Evolutionary conservation across 1,140 invertebrate genomes (phyloP).

Genomic region (Zaprionus africanus): DNA sequence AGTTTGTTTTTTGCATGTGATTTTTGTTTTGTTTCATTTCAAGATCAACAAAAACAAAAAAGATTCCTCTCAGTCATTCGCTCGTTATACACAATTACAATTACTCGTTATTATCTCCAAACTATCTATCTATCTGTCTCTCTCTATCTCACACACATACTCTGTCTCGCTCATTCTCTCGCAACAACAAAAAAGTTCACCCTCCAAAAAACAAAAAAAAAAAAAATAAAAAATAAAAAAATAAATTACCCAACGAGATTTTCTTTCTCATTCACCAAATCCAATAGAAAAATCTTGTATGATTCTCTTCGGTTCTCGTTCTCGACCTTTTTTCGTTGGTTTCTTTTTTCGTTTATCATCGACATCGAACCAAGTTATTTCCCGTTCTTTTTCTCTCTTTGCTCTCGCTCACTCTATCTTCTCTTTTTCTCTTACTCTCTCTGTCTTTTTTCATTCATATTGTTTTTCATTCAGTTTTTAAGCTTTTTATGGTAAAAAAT

Average conservation of each 20-base stretch:
- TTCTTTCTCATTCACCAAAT: constrained; percentile 49
- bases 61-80: constrained; percentile 28
- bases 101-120: constrained; percentile 34
- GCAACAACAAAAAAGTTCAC: constrained; percentile 61
- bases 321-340: background rate
- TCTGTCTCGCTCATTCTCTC: constrained; percentile 18
- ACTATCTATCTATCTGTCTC: constrained; percentile 16
- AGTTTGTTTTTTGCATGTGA: constrained; percentile 15
- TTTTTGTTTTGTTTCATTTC: constrained; percentile 13
- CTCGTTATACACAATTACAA: constrained; percentile 43
- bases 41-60: constrained; percentile 31
- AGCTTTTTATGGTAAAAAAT: constrained; percentile 67
- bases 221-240: background rate
- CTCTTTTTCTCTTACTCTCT: background rate
- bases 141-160: constrained; percentile 21
- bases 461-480: constrained; percentile 55
- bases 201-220: constrained; percentile 13
- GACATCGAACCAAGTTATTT: constrained; percentile 21
- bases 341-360: constrained; percentile 12
- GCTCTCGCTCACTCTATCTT: constrained; percentile 10
- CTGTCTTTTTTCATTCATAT: constrained; percentile 13
- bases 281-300: constrained; percentile 19
- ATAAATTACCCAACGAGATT: constrained; percentile 15
- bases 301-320: constrained; percentile 13
- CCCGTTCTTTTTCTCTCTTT: background rate